Base-by-base conservation (phyloP, 2,888 invertebrate species). In the Platycheirus rosarum region DNA sequence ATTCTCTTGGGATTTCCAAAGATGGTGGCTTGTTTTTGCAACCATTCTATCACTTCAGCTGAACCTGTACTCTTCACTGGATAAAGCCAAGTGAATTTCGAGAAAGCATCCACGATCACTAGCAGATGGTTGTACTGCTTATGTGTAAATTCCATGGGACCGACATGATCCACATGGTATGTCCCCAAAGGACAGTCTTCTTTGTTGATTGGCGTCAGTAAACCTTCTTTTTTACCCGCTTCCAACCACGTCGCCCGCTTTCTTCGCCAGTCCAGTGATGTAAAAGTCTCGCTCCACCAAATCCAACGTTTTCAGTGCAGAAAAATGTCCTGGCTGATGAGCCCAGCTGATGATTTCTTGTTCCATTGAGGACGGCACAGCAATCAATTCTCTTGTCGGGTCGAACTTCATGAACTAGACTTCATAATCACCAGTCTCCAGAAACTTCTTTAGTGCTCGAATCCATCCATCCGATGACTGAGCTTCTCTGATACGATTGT, bases 1-100 rank as follows among this genome's bases (percentile, higher is more conserved):
- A 90, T 84, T 5, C 87, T 37, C 37, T 70, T 78, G 2, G 88
- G 87, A 20, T 73, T 77, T 5, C 77, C 76, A 51, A 84, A 79
- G 14, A 69, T 7, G 0, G 63, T 40, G 2, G 73, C 26, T n/a
- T 75, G 75, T 26, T 51, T 63, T 18, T 55, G 13, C 3, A 89
- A 51, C 65, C 86, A 87, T 0, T 86, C 60, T 9, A 89, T 3
- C 0, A 86, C 87, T 42, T 89, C 88, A 16, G 85, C 84, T 1
- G 85, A 63, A 0, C 85, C 80, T 2, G 86, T 86, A 4, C 80
- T 84, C 53, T 87, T 88, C 0, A 85, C 86, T 0, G 89, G 88
- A 53, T 86, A 89, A 0, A 89, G 23, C 88, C 89, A 90, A 0
- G 84, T 84, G 84, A 88, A 37, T 37, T 37, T 37, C 37, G 37